Base-by-base conservation (phyloP, 2,888 invertebrate species). In the Spilosoma lubricipeda region DNA sequence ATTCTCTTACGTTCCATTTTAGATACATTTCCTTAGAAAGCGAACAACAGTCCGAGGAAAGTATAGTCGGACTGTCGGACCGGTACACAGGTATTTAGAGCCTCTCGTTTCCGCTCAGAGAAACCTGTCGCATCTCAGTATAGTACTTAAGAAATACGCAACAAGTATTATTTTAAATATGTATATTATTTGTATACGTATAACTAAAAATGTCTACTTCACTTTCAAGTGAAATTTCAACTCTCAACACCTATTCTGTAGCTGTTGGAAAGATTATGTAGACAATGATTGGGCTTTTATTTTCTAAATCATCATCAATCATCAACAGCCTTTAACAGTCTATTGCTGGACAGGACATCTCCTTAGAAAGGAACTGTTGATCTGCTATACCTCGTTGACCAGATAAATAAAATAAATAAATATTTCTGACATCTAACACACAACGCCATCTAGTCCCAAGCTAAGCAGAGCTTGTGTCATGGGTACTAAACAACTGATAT, bases 101-200 rank as follows among this genome's bases (percentile, higher is more conserved):
- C 77, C 87, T 89, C 88, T 88, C 86, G 75, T 86, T 85, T 90
- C 90, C 90, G 88, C 69, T 77, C 52, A 56, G 72, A 79, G 89
- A 89, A 88, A 87, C 87, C 83, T 79, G 86, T 82, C 63, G 71
- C 79, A 77, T 84, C 84, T 73, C 42, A 52, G 36, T 63, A 64
- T 64, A 71, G 65, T 59, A 39, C 42, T 59, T 74, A 68, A 80
- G 18, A 79, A 79, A 83, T 77, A 73, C 73, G 73, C 65, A 70
- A 79, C 80, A 76, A 80, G 72, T 79, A 73, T 76, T 9, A 78
- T 80, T 80, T 82, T 69, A 72, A 45, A 79, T 75, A 77, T 39
- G 39, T 39, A 39, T 72, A 63, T 70, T 74, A 65, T 68, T 67
- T 33, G 56, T 48, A 71, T 33, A 56, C 27, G 30, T 59, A 30